Evolutionary conservation across 2,888 invertebrate species (phyloP).

Genomic region (Drosophila cracens): DNA sequence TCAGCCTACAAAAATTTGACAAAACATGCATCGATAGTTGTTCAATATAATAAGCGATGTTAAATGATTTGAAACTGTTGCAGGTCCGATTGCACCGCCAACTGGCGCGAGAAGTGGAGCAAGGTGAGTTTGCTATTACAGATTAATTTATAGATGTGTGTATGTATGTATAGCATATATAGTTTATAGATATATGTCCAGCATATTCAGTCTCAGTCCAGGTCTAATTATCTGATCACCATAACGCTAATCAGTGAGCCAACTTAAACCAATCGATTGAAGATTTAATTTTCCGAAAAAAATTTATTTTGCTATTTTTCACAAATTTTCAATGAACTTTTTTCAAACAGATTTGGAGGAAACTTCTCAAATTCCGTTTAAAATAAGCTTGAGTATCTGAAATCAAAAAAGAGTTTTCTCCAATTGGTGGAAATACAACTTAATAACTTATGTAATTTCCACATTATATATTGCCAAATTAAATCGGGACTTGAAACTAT

Average conservation of each 20-base stretch:
- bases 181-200: too few species aligned
- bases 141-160: background rate
- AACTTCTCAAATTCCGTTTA: too few species aligned
- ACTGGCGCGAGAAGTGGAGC: slow-evolving; percentile 98
- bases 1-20: slow-evolving; percentile 66
- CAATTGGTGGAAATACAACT: background rate
- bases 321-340: background rate
- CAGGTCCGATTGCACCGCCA: slow-evolving; percentile 96
- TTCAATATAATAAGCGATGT: background rate
- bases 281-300: background rate
- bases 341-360: too few species aligned
- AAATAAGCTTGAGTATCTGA: background rate
- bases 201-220: background rate
- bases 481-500: background rate
- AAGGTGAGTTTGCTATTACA: slow-evolving; percentile 86
- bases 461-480: background rate
- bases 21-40: slow-evolving; percentile 28
- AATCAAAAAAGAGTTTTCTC: background rate
- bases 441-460: background rate
- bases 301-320: fast-evolving
- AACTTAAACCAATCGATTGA: background rate
- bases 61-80: slow-evolving; percentile 11
- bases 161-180: background rate
- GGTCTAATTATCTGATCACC: background rate
- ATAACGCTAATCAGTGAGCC: background rate